Evolutionary conservation across 2,888 invertebrate genomes (phyloP).

Genomic region (Uropetala carovei): DNA sequence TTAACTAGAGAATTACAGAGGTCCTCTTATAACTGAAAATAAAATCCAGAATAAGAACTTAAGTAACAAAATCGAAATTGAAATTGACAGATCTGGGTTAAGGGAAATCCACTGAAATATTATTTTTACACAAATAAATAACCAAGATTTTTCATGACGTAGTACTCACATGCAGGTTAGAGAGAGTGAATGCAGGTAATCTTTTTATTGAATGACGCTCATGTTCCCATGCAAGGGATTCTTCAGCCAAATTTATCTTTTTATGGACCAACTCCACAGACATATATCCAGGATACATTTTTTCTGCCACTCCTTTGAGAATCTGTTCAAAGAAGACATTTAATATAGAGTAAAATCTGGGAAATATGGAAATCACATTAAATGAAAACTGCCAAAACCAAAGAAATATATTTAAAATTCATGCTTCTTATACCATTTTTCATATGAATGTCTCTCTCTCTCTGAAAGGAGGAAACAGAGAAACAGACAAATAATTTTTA

Average conservation of each 20-base stretch:
- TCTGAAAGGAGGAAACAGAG: too few relatives aligned
- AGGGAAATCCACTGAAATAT: not conserved
- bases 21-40: too few relatives aligned
- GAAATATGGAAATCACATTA: not conserved
- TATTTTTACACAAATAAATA: conserved; percentile 7
- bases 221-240: conserved; percentile 96
- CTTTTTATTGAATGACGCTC: conserved; percentile 95
- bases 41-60: too few relatives aligned
- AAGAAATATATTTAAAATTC: too few relatives aligned
- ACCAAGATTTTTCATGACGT: not conserved
- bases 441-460: too few relatives aligned
- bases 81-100: too few relatives aligned
- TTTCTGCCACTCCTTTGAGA: conserved; percentile 79
- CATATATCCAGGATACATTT: conserved; percentile 72
- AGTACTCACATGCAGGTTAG: conserved; percentile 80
- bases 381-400: not conserved
- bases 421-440: too few relatives aligned
- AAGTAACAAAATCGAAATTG: too few relatives aligned
- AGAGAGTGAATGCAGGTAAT: conserved; percentile 94
- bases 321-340: conserved; percentile 74
- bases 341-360: too few relatives aligned
- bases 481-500: too few relatives aligned
- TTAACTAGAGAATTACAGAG: too few relatives aligned
- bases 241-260: conserved; percentile 97
- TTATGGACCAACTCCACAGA: conserved; percentile 88